Percentiles rank a stretch among this genome's conserved stretches.
phyloP scores from a whole-genome alignment of 1,140 invertebrate genomes.

The Andrena cerasifolii region DNA sequence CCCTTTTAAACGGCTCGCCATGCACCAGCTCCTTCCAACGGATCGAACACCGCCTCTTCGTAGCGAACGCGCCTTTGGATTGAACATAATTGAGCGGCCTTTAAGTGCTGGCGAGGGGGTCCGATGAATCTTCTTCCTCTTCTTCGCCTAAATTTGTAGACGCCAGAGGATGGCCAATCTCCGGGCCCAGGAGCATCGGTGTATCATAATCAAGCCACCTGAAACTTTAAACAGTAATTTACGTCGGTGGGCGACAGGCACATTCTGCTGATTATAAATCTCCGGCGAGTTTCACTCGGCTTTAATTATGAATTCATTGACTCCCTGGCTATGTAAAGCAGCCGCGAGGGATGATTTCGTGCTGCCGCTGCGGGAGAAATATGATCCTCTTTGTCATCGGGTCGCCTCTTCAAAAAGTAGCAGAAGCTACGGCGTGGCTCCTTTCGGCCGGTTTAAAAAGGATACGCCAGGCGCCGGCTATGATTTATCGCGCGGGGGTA shows the following conservation, averaged over 20 bases:
- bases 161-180: no score
- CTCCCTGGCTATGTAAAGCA: conserved; percentile 11
- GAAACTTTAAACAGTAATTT: conserved; percentile 31
- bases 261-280: conserved; percentile 34
- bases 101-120: no score
- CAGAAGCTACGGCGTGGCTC: conserved; percentile 34
- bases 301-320: conserved; percentile 52
- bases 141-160: no score
- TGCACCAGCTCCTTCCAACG: no score
- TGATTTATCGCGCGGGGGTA: conserved; percentile 58
- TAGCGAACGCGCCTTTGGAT: no score
- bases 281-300: not conserved
- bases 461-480: conserved; percentile 51
- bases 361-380: conserved; percentile 46
- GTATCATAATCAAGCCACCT: not conserved
- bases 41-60: no score
- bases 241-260: not conserved
- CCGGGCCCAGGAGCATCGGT: no score
- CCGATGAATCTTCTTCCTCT: no score
- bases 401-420: conserved; percentile 42
- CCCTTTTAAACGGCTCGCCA: no score
- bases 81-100: no score
- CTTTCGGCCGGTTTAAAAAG: conserved; percentile 53
- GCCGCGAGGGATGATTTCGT: conserved; percentile 8
- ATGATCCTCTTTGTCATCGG: conserved; percentile 52